Evolutionary conservation across 2,797 vertebrate species (phyloP).

Genomic region (Odontamblyopus lacepedii): DNA sequence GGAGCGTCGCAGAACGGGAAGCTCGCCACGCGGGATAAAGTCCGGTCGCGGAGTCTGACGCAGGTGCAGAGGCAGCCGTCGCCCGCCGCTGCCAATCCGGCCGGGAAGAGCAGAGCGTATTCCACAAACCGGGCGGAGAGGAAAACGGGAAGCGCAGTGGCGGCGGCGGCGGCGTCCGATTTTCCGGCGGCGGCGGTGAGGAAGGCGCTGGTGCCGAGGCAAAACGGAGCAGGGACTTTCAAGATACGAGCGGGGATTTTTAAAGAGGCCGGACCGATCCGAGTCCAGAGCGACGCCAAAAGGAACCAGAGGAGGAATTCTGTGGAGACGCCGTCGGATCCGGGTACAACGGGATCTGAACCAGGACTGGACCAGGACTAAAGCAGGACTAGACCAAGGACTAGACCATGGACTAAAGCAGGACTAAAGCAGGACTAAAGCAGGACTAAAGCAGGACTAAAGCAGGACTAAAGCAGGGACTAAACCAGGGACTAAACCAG

Average conservation of each 20-base stretch:
- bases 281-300: conserved; percentile 5
- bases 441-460: neutral
- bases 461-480: neutral
- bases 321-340: conserved; percentile 46
- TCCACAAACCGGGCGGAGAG: conserved; percentile 5
- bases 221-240: neutral
- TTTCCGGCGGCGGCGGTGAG: conserved; percentile 67
- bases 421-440: neutral
- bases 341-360: conserved; percentile 40
- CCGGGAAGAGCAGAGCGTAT: conserved; percentile 21
- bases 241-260: neutral
- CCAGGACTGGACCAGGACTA: neutral
- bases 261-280: neutral
- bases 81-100: conserved; percentile 56
- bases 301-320: conserved; percentile 48
- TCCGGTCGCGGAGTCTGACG: conserved; percentile 90
- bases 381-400: neutral
- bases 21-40: conserved; percentile 79
- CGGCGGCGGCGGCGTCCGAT: conserved; percentile 34
- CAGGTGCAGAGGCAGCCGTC: conserved; percentile 84
- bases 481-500: neutral
- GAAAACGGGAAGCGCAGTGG: conserved; percentile 42
- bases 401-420: too few species aligned
- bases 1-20: conserved; percentile 39
- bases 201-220: conserved; percentile 79